Evolutionary conservation across 1,140 invertebrate species (phyloP), one percentile per base, ranked within the genome.

Genomic region (Fopius arisanus): DNA sequence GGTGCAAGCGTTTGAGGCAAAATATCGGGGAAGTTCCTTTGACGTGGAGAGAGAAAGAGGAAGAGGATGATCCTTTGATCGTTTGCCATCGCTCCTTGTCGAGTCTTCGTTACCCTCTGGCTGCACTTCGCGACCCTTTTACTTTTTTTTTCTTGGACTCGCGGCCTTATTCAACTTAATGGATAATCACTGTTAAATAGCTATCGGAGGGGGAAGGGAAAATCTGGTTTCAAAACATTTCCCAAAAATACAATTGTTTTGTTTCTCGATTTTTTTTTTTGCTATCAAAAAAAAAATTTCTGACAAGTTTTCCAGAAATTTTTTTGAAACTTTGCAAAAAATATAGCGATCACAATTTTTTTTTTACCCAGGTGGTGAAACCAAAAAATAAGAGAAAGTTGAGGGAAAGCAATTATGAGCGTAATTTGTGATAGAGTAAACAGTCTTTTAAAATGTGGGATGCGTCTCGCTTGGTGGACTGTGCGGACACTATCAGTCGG

Each of bases 391-490:
- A n/a, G n/a, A n/a, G n/a, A n/a, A n/a, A n/a, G n/a, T n/a, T n/a
- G n/a, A n/a, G n/a, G n/a, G n/a, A n/a, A n/a, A n/a, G n/a, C n/a
- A n/a, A n/a, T n/a, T n/a, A n/a, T n/a, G n/a, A n/a, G n/a, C n/a
- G 19, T 14, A 59, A 59, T 59, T 26, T 59, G 23, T 59, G 23
- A 59, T 26, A 59, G 23, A 59, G 23, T 26, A 59, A 59, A 79
- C 75, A 85, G 83, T 86, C 85, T 86, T 87, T 59, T 59, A 59
- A 59, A 59, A 59, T 59, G 21, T 59, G 54, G 3, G 54, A 59
- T 59, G 54, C 54, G 54, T 59, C 54, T 59, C 54, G 54, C 54
- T 59, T 19, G 54, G 54, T 59, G 5, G 23, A 59, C 54, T 59
- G 54, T 28, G 54, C 23, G 54, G 28, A 33, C 62, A 33, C 62